phyloP scores from a whole-genome alignment of 2,888 invertebrate species.

The Drosophila pegasa region DNA sequence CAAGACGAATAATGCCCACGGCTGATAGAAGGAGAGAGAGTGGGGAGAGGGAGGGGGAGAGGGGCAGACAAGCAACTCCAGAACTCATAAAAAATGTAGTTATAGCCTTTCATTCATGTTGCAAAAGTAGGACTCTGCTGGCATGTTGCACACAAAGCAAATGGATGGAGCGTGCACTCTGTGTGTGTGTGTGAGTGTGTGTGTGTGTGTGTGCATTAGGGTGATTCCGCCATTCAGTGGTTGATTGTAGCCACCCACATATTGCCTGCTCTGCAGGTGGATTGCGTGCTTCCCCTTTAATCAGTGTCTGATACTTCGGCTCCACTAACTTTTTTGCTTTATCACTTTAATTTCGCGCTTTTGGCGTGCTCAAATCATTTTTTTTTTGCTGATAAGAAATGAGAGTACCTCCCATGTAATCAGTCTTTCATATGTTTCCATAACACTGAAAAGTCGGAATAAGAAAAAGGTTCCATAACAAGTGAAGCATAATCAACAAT shows the following conservation, averaged over 20 bases:
- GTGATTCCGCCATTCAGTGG: conserved; percentile 32
- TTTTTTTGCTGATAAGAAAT: neutral
- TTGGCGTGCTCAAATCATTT: neutral
- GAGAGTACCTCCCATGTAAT: no score
- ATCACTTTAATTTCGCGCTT: neutral
- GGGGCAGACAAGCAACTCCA: conserved; percentile 26
- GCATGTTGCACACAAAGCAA: conserved; percentile 43
- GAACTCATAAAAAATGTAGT: conserved; percentile 64
- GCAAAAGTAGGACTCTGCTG: conserved; percentile 63
- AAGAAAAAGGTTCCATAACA: no score
- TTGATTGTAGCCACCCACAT: conserved; percentile 27
- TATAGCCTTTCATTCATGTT: conserved; percentile 69
- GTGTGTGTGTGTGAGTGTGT: conserved; percentile 1
- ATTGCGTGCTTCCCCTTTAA: neutral
- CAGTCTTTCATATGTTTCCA: no score
- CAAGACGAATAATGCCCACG: conserved; percentile 19
- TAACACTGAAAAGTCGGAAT: no score
- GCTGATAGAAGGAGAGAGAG: neutral
- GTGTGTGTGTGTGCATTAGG: conserved; percentile 25
- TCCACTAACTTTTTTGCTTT: neutral
- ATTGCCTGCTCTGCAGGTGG: conserved; percentile 17
- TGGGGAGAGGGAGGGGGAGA: neutral
- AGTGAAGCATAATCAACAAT: neutral
- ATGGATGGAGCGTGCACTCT: conserved; percentile 14
- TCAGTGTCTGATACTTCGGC: neutral